Conservation (phyloP, 2,797 vertebrate genomes). For the Austrolebias charrua region DNA sequence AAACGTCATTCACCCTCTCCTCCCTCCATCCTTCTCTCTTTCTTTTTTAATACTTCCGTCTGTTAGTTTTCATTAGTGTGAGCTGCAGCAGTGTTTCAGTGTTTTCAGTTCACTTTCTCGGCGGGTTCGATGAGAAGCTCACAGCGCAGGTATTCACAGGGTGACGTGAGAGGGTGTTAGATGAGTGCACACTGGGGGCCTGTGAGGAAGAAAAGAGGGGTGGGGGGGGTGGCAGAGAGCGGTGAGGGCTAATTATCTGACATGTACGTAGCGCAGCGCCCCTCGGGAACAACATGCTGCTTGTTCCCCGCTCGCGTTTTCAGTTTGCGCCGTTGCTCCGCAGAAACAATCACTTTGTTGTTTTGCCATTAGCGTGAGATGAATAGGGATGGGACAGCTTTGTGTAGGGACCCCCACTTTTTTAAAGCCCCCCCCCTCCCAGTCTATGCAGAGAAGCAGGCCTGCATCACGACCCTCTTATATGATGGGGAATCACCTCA, state of each 20-base stretch:
- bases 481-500: conserved; percentile 50
- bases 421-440: conserved; percentile 1
- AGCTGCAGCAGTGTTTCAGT: neutral
- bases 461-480: conserved; percentile 38
- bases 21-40: conserved; percentile 12
- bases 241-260: conserved; percentile 76
- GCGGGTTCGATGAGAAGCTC: conserved; percentile 26
- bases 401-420: conserved; percentile 53
- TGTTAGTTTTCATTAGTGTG: neutral
- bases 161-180: conserved; percentile 19
- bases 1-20: conserved; percentile 6
- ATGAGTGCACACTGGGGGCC: conserved; percentile 64
- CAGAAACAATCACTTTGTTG: conserved; percentile 81
- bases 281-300: conserved; percentile 77
- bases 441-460: conserved; percentile 41
- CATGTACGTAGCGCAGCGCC: conserved; percentile 75
- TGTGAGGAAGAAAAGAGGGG: conserved; percentile 11
- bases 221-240: conserved; percentile 4
- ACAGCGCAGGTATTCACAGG: conserved; percentile 71
- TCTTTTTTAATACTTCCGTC: neutral
- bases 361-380: conserved; percentile 80
- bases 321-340: conserved; percentile 74
- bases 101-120: neutral
- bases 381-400: conserved; percentile 79
- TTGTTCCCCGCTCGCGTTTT: conserved; percentile 77